phyloP scores from a whole-genome alignment of 2,113 vertebrate species.

The Otocyon megalotis region DNA sequence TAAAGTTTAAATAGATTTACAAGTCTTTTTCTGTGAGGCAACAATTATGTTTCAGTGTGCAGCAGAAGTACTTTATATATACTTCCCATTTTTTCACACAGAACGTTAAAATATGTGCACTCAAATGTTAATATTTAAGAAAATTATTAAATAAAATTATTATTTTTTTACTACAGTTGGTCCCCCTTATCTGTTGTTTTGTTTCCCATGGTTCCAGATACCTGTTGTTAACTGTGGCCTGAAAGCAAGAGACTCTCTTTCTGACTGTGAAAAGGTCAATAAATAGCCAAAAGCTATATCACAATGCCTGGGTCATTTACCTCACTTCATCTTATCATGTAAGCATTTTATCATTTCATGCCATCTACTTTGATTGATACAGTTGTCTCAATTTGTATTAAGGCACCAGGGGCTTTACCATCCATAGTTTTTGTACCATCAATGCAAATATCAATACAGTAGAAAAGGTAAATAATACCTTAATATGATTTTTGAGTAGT shows the following conservation, averaged over 20 bases:
- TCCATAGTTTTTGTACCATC: not conserved
- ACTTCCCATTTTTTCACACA: not conserved
- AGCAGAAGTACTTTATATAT: not conserved
- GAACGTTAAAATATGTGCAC: not conserved
- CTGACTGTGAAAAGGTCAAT: not conserved
- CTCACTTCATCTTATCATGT: not conserved
- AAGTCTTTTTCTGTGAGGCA: not conserved
- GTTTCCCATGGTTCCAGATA: not conserved
- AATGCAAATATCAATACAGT: not conserved
- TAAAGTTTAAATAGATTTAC: not conserved
- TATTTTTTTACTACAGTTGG: not conserved
- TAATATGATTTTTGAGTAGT: not conserved
- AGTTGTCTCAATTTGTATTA: not conserved
- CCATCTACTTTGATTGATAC: not conserved
- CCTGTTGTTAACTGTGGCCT: not conserved
- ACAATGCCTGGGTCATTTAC: not conserved
- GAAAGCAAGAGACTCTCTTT: not conserved
- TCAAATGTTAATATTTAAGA: not conserved
- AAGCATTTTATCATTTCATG: not conserved
- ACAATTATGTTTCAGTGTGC: not conserved
- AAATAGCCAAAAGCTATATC: not conserved
- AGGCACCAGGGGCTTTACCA: not conserved
- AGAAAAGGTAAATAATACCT: not conserved
- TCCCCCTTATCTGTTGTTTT: not conserved
- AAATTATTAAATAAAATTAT: conserved; percentile 9